Evolutionary conservation across 30 jellyfish, hydroid and myxozoan genomes (phyloP).

Genomic region (Calvadosia cruxmelitensis): DNA sequence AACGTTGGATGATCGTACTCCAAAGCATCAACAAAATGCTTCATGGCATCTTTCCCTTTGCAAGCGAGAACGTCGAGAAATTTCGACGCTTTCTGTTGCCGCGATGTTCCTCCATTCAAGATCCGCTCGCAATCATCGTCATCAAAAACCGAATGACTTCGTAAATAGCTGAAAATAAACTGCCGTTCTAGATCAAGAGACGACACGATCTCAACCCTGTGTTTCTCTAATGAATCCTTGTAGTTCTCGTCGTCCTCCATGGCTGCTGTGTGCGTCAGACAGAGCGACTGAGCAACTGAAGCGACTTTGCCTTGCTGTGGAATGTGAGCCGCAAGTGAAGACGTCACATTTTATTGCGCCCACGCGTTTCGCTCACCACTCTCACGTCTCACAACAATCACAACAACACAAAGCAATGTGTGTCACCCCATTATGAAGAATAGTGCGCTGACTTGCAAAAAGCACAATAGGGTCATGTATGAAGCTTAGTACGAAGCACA

Average conservation of each 20-base stretch:
- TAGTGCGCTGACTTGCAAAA: too few relatives aligned
- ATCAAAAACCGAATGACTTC: constrained; percentile 64
- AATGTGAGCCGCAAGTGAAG: too few relatives aligned
- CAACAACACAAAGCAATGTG: too few relatives aligned
- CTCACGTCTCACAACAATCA: too few relatives aligned
- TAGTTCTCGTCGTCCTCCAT: constrained; percentile 14
- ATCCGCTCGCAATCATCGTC: constrained; percentile 82
- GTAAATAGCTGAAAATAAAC: constrained; percentile 38
- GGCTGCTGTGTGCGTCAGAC: neutral
- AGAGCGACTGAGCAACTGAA: neutral
- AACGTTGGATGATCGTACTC: constrained; percentile 56
- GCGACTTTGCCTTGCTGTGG: neutral
- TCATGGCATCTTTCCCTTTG: constrained; percentile 57
- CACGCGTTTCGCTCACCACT: too few relatives aligned
- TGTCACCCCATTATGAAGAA: too few relatives aligned
- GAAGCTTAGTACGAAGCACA: too few relatives aligned
- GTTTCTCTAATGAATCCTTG: constrained; percentile 19
- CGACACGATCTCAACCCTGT: constrained; percentile 50
- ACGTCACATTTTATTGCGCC: too few relatives aligned
- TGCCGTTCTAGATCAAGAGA: constrained; percentile 68
- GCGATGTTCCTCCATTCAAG: constrained; percentile 54
- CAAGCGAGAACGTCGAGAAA: constrained; percentile 65
- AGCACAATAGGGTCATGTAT: too few relatives aligned
- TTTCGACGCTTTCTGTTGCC: constrained; percentile 68
- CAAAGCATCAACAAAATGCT: constrained; percentile 44